A percentile compares a stretch with the other conserved stretches of the same genome.
These are phyloP conservation scores for Andricus quercusramuli DNA, from an alignment of 2,888 invertebrate genomes.

Conservation along the genomic window DNA sequence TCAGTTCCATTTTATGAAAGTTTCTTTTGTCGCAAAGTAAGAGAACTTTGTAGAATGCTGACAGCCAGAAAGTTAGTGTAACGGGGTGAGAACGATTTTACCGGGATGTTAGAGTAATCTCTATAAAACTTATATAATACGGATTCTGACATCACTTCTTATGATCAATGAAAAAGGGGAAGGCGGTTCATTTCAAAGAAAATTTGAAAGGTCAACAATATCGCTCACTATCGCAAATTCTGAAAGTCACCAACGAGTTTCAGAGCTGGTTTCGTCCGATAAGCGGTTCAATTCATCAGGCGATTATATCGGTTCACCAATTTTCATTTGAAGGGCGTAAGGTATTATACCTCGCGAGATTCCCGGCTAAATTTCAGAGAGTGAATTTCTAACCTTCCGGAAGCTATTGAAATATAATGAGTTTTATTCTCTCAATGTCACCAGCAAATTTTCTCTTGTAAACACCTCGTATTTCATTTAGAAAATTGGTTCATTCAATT, in stretches of 20 bases:
- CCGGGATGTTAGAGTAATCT: not conserved
- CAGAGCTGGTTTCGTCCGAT: slow-evolving; percentile 60
- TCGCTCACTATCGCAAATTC: slow-evolving; percentile 40
- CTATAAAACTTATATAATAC: slow-evolving; percentile 16
- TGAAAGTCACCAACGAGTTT: slow-evolving; percentile 34
- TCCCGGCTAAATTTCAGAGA: slow-evolving; percentile 30
- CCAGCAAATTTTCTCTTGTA: not conserved
- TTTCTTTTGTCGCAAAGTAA: not conserved
- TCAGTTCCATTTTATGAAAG: not conserved
- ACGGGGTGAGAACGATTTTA: not conserved
- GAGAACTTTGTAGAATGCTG: slow-evolving; percentile 1
- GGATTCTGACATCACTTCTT: slow-evolving; percentile 2
- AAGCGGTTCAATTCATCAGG: slow-evolving; percentile 64
- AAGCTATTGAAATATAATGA: not conserved
- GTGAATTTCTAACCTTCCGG: not conserved
- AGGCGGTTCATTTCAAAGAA: not conserved
- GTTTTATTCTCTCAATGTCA: not conserved
- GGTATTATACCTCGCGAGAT: slow-evolving; percentile 34
- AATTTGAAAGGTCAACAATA: slow-evolving; percentile 12
- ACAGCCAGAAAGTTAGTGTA: not conserved
- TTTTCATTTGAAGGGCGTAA: slow-evolving; percentile 45
- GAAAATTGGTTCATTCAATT: not conserved
- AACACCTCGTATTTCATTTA: not conserved
- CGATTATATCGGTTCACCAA: slow-evolving; percentile 62
- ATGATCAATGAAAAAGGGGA: not conserved